Evolutionary conservation across 2,888 invertebrate genomes (phyloP).

Genomic region (Escarpia spicata): DNA sequence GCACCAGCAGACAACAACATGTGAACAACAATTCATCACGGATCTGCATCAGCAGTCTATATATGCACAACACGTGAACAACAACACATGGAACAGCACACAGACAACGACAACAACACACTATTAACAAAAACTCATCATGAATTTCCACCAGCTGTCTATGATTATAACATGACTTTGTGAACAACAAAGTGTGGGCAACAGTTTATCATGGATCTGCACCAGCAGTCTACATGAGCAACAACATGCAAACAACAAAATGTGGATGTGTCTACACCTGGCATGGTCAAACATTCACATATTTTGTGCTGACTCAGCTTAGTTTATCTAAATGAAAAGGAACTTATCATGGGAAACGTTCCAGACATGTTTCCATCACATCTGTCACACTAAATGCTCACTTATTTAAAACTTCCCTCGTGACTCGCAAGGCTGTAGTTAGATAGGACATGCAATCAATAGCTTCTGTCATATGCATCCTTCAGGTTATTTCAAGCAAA

Average conservation of each 20-base stretch:
- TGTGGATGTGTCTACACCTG: background rate
- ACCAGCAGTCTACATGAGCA: too few relatives aligned
- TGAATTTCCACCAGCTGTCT: too few relatives aligned
- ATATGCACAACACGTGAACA: too few relatives aligned
- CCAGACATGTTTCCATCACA: background rate
- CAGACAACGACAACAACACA: too few relatives aligned
- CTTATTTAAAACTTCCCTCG: background rate
- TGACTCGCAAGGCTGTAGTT: background rate
- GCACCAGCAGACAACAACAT: too few relatives aligned
- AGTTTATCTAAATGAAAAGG: background rate
- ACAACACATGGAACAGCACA: too few relatives aligned
- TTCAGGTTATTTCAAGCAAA: background rate
- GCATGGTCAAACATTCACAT: background rate
- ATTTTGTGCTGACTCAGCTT: background rate
- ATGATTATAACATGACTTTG: too few relatives aligned
- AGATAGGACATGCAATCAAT: background rate
- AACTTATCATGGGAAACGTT: background rate
- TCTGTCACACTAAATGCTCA: background rate
- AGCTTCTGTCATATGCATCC: background rate
- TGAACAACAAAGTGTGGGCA: slow-evolving; percentile 35
- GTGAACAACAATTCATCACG: too few relatives aligned
- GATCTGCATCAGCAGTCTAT: too few relatives aligned
- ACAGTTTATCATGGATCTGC: background rate
- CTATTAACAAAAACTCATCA: too few relatives aligned
- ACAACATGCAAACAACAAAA: background rate